Conservation (phyloP, 2,113 vertebrate genomes). For the Uropsilus gracilis region DNA sequence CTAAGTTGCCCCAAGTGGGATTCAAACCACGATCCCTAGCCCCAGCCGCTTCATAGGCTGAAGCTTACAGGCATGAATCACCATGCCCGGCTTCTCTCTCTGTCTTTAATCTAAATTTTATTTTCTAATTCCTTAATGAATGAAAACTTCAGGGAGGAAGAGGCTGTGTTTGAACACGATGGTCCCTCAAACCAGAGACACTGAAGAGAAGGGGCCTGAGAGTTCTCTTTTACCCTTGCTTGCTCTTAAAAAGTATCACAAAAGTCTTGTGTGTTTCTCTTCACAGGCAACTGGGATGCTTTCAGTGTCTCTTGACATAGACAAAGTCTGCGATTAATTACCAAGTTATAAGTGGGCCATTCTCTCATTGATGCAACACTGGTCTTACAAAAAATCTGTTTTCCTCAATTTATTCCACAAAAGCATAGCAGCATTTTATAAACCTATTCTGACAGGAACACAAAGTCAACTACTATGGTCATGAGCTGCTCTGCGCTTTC, state of each 20-base stretch:
- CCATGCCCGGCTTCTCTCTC: no score
- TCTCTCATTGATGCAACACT: neutral
- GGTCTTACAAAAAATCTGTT: neutral
- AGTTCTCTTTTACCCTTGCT: neutral
- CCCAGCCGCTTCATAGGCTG: no score
- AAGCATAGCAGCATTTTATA: neutral
- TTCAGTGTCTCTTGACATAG: neutral
- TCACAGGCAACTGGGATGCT: neutral
- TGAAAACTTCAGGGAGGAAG: neutral
- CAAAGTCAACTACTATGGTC: neutral
- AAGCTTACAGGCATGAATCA: no score
- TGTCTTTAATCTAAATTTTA: no score
- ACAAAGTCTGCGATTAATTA: neutral
- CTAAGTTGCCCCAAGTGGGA: no score
- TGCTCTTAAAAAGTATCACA: neutral
- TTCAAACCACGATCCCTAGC: no score
- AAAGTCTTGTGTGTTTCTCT: neutral
- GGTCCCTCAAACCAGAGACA: neutral
- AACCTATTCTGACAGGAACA: neutral
- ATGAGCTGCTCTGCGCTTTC: neutral
- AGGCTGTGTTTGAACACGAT: neutral
- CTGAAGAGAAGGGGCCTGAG: neutral
- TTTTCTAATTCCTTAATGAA: conserved; percentile 7
- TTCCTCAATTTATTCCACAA: conserved; percentile 30
- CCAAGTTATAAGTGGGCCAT: neutral